These are phyloP conservation scores for Agrochola lota DNA, from an alignment of 2,888 invertebrate species.

Conservation along the genomic window DNA sequence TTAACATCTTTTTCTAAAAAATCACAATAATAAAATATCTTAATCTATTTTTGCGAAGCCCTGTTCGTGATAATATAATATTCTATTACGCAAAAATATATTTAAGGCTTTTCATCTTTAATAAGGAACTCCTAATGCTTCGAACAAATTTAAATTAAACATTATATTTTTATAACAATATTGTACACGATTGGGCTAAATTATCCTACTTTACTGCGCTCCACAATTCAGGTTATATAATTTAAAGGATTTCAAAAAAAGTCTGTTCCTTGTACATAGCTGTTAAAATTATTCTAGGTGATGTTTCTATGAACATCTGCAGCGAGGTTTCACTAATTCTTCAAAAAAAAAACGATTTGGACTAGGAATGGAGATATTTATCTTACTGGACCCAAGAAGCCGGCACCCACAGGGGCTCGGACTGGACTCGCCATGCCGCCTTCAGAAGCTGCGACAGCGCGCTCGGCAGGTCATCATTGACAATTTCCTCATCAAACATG, in stretches of 20 bases:
- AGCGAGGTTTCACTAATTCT: constrained; percentile 3
- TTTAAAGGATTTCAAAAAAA: constrained; percentile 26
- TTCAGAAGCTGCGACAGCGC: constrained; percentile 96
- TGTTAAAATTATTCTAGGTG: constrained; percentile 34
- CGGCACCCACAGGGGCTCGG: constrained; percentile 98
- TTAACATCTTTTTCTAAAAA: constrained; percentile 42
- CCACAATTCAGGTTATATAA: constrained; percentile 10
- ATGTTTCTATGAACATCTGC: constrained; percentile 29
- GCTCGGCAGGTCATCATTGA: constrained; percentile 96
- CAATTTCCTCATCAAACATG: constrained; percentile 97
- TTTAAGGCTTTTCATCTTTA: constrained; percentile 52
- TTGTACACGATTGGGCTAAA: constrained; percentile 49
- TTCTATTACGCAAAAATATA: constrained; percentile 57
- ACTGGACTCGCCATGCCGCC: constrained; percentile 95
- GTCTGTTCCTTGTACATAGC: constrained; percentile 38
- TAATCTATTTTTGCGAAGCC: constrained; percentile 56
- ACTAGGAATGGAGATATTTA: background rate
- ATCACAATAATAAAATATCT: constrained; percentile 56
- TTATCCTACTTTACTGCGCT: constrained; percentile 40
- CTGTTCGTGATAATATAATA: constrained; percentile 51
- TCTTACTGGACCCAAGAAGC: constrained; percentile 97
- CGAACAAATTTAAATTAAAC: constrained; percentile 44
- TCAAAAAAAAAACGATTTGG: background rate
- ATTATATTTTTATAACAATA: constrained; percentile 39
- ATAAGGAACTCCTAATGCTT: constrained; percentile 33